Conservation (phyloP, 2,797 vertebrate species). For the Pseudochaenichthys georgianus region DNA sequence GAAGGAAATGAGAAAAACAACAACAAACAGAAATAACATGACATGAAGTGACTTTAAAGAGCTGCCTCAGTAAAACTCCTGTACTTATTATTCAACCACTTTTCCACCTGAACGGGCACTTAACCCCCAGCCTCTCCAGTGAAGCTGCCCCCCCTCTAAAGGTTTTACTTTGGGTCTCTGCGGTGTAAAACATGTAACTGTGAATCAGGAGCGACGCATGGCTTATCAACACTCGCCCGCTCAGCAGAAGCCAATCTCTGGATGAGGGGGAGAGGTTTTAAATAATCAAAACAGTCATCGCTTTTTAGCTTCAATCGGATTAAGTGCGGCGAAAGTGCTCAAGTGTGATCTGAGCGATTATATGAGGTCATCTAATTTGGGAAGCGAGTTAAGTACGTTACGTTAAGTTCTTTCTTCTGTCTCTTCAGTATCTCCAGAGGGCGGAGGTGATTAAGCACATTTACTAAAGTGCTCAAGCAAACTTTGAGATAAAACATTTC, state of each 20-base stretch:
- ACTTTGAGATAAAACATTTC: not conserved
- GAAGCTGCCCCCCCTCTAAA: constrained; percentile 20
- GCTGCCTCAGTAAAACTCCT: constrained; percentile 19
- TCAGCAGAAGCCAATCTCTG: constrained; percentile 43
- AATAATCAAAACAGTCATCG: constrained; percentile 63
- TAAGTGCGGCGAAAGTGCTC: constrained; percentile 38
- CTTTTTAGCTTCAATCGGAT: constrained; percentile 56
- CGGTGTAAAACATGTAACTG: constrained; percentile 44
- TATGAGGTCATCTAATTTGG: constrained; percentile 54
- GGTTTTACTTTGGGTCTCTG: constrained; percentile 30
- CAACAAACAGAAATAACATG: too few relatives aligned
- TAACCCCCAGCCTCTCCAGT: not conserved
- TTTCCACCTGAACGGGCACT: constrained; percentile 15
- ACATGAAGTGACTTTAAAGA: too few relatives aligned
- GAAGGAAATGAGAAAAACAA: too few relatives aligned
- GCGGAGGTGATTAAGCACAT: not conserved
- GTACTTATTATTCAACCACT: constrained; percentile 26
- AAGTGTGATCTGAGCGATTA: constrained; percentile 39
- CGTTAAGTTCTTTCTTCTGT: not conserved
- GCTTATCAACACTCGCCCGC: constrained; percentile 26
- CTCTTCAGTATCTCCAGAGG: not conserved
- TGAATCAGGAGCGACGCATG: constrained; percentile 26
- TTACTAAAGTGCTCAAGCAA: not conserved
- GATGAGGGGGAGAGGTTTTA: constrained; percentile 29
- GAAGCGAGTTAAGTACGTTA: constrained; percentile 51